Conservation (phyloP, 2,113 vertebrate genomes). For the Ciconia stormi region DNA sequence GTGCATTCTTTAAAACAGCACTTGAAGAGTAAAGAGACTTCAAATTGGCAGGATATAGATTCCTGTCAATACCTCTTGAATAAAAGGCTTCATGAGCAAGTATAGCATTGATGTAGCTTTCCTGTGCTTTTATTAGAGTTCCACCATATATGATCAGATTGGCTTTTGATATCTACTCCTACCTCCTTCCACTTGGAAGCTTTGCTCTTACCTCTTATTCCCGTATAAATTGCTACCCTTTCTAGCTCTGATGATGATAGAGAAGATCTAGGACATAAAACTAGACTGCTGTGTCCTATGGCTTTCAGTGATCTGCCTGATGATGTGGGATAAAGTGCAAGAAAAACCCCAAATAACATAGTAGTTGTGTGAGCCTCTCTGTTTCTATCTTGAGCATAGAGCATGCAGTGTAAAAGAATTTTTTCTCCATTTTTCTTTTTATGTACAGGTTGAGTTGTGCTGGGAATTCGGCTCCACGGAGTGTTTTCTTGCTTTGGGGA, state of each 20-base stretch:
- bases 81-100: neutral
- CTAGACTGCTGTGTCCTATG: neutral
- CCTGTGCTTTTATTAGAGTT: neutral
- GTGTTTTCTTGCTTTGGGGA: slow-evolving; percentile 50
- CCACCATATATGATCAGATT: neutral
- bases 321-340: neutral
- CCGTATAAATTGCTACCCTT: neutral
- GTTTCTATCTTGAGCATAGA: neutral
- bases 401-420: neutral
- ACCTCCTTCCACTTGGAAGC: neutral
- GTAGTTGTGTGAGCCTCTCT: neutral
- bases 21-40: neutral
- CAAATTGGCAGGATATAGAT: neutral
- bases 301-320: neutral
- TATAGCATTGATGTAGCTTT: neutral
- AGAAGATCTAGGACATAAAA: neutral
- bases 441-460: neutral
- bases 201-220: neutral
- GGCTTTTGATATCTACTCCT: neutral
- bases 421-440: neutral
- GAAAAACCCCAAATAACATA: neutral
- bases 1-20: neutral
- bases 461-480: neutral
- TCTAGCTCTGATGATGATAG: neutral
- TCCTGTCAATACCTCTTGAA: neutral